A percentile compares a stretch with the other conserved stretches of the same genome.
These are phyloP conservation scores for Neocrepidodera transversa DNA, from an alignment of 2,888 invertebrate genomes.

Conservation along the genomic window DNA sequence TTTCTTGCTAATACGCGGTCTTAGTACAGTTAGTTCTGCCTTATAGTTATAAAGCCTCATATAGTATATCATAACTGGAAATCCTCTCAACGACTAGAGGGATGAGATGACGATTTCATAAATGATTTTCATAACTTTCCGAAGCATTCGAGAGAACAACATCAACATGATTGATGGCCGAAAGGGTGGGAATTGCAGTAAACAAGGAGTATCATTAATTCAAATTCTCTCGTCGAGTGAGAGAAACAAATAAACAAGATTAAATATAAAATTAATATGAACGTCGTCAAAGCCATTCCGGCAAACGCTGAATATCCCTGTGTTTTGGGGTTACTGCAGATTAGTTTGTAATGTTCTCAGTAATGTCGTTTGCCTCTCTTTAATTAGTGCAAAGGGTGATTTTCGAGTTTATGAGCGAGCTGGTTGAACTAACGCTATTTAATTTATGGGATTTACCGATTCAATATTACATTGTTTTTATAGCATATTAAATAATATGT, in stretches of 20 bases:
- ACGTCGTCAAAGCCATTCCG: constrained; percentile 15
- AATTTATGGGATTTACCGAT: constrained; percentile 14
- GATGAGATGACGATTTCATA: constrained; percentile 15
- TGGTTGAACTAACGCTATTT: constrained; percentile 16
- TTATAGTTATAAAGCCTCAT: too few relatives aligned
- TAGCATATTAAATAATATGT: too few relatives aligned
- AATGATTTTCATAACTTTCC: constrained; percentile 16
- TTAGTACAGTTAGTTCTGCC: too few relatives aligned
- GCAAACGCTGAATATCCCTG: constrained; percentile 6
- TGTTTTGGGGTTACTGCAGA: constrained; percentile 12
- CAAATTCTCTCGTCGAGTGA: constrained; percentile 16
- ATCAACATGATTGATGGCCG: constrained; percentile 25
- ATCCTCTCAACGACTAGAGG: too few relatives aligned
- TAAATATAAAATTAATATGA: constrained; percentile 29
- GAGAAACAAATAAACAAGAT: constrained; percentile 28
- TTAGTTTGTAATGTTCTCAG: constrained; percentile 23
- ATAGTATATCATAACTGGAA: too few relatives aligned
- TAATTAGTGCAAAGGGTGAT: constrained; percentile 22
- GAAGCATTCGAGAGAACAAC: constrained; percentile 19
- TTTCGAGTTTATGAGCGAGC: constrained; percentile 11
- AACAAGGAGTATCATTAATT: constrained; percentile 27
- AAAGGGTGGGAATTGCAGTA: constrained; percentile 25
- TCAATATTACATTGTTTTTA: constrained; percentile 1
- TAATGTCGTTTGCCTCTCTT: constrained; percentile 21
- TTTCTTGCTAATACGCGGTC: too few relatives aligned